Conservation (phyloP, 1,140 invertebrate species). For the Saxidomus purpurata region DNA sequence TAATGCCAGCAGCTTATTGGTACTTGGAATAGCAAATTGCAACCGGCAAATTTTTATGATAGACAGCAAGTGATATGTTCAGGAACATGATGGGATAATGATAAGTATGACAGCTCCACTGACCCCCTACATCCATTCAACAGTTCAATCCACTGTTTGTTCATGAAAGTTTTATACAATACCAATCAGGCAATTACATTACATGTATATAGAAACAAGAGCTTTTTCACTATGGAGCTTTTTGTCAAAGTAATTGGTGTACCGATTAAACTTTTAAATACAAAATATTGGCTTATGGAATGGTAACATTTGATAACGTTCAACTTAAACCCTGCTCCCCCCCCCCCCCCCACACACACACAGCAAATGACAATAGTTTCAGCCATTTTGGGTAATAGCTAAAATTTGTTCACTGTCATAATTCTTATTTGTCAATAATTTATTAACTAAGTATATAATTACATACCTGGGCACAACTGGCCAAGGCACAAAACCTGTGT, state of each 20-base stretch:
- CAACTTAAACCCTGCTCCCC: neutral
- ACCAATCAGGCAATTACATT: slow-evolving; percentile 14
- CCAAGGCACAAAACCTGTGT: slow-evolving; percentile 40
- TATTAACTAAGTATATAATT: slow-evolving; percentile 16
- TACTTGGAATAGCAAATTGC: slow-evolving; percentile 5
- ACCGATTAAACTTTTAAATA: neutral
- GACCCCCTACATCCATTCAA: slow-evolving; percentile 17
- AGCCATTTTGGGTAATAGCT: slow-evolving; percentile 18
- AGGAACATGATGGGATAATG: neutral
- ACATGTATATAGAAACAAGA: slow-evolving; percentile 15
- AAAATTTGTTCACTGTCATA: slow-evolving; percentile 27
- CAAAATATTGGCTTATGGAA: slow-evolving; percentile 19
- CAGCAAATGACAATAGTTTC: slow-evolving; percentile 10
- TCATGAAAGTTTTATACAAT: slow-evolving; percentile 4
- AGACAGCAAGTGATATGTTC: slow-evolving; percentile 13
- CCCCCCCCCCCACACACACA: neutral
- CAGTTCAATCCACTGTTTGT: slow-evolving; percentile 14
- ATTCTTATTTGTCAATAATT: slow-evolving; percentile 9
- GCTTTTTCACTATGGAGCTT: neutral
- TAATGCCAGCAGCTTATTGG: slow-evolving; percentile 12
- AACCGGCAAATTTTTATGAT: slow-evolving; percentile 15
- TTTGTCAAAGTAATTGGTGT: slow-evolving; percentile 14
- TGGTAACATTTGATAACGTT: slow-evolving; percentile 11
- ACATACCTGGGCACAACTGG: slow-evolving; percentile 36
- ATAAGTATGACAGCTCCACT: slow-evolving; percentile 17